These are phyloP conservation scores for Egretta garzetta DNA, from an alignment of 2,113 vertebrate species.

Conservation along the genomic window DNA sequence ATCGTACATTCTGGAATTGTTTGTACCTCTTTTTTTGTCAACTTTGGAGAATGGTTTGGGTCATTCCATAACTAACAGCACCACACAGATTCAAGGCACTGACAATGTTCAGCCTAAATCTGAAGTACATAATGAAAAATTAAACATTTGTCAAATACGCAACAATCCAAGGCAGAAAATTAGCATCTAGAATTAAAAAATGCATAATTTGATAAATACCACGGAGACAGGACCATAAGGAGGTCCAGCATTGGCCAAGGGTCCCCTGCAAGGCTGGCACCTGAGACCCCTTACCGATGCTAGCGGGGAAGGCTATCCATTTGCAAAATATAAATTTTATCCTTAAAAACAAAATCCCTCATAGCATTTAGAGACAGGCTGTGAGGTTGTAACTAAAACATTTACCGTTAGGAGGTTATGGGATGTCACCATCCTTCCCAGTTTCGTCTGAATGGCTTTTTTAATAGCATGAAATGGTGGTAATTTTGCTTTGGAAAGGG, in stretches of 20 bases:
- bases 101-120: background rate
- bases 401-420: background rate
- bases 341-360: background rate
- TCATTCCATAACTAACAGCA: background rate
- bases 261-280: background rate
- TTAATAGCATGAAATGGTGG: slow-evolving; percentile 2
- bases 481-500: slow-evolving; percentile 18
- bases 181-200: background rate
- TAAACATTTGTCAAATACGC: background rate
- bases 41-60: background rate
- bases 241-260: background rate
- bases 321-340: background rate
- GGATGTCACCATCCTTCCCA: background rate
- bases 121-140: background rate
- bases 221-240: background rate
- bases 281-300: accelerated
- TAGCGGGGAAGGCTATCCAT: background rate
- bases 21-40: background rate
- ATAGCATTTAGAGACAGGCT: background rate
- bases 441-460: background rate
- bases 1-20: accelerated
- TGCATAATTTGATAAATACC: background rate
- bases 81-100: background rate
- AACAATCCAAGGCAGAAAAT: background rate
- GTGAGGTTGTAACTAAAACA: background rate